phyloP scores from a whole-genome alignment of 2,888 invertebrate species.

The Tipula unca region DNA sequence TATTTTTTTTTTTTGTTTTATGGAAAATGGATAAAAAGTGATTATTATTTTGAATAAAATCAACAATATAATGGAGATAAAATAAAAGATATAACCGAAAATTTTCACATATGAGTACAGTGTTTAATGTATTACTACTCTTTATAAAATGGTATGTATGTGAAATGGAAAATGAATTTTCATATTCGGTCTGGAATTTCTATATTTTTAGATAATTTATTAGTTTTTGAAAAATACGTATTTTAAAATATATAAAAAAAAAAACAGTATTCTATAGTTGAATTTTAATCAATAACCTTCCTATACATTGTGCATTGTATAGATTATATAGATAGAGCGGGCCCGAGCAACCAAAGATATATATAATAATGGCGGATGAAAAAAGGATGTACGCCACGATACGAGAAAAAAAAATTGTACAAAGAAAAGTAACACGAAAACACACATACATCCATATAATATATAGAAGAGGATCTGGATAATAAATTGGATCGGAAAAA shows the following conservation, averaged over 20 bases:
- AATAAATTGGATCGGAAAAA: background rate
- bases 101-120: background rate
- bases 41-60: background rate
- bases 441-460: background rate
- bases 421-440: background rate
- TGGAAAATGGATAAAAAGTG: background rate
- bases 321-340: background rate
- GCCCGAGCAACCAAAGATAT: background rate
- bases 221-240: background rate
- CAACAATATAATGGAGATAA: background rate
- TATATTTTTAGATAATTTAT: background rate
- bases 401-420: background rate
- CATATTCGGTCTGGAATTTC: background rate
- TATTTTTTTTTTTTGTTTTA: background rate
- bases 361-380: background rate
- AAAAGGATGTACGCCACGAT: background rate
- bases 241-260: too few relatives aligned
- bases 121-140: background rate
- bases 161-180: background rate
- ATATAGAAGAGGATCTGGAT: background rate
- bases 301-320: background rate
- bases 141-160: too few relatives aligned
- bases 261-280: background rate
- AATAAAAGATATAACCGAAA: background rate
- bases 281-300: background rate